phyloP scores from a whole-genome alignment of 2,888 invertebrate genomes.

The Isoperla grammatica region DNA sequence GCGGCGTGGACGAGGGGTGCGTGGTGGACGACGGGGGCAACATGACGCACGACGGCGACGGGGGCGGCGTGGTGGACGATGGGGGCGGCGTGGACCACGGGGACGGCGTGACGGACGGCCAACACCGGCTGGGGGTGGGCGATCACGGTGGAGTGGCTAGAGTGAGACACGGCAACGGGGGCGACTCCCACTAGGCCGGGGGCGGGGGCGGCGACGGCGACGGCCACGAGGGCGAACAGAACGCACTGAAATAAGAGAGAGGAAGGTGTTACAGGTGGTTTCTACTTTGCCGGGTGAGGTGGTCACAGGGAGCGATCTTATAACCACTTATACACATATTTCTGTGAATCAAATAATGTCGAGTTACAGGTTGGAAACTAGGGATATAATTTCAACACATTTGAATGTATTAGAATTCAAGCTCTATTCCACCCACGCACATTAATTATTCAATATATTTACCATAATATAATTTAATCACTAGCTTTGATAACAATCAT shows the following conservation, averaged over 20 bases:
- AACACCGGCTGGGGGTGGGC: not conserved
- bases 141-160: not conserved
- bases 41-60: not conserved
- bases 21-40: not conserved
- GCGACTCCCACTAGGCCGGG: constrained; percentile 43
- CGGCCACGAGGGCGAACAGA: constrained; percentile 50
- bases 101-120: constrained; percentile 12
- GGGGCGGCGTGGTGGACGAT: constrained; percentile 6
- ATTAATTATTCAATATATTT: too few species aligned
- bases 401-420: too few species aligned
- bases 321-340: too few species aligned
- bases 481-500: too few species aligned
- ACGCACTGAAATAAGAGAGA: constrained; percentile 43
- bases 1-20: not conserved
- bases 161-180: constrained; percentile 37
- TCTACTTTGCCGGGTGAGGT: too few species aligned
- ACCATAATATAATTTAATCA: too few species aligned
- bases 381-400: too few species aligned
- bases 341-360: too few species aligned
- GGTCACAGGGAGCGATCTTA: too few species aligned
- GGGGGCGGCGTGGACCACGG: constrained; percentile 20
- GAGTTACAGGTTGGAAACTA: too few species aligned
- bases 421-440: too few species aligned
- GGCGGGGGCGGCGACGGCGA: constrained; percentile 49
- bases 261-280: too few species aligned